phyloP scores from a whole-genome alignment of 2,113 vertebrate genomes.

The Sorex fumeus region DNA sequence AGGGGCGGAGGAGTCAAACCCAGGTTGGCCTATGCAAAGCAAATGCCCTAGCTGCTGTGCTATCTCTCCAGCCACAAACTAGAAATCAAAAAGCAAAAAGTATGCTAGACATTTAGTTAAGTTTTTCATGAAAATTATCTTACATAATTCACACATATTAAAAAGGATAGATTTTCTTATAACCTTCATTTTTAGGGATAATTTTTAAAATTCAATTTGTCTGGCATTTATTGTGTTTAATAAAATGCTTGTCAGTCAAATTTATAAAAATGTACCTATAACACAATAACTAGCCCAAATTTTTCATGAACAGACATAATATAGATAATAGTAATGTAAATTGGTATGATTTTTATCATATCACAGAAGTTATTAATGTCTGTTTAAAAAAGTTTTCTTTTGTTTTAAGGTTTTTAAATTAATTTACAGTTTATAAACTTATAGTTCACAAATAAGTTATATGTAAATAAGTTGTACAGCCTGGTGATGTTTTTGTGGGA shows the following conservation, averaged over 20 bases:
- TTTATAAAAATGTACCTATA: conserved; percentile 87
- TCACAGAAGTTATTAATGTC: conserved; percentile 77
- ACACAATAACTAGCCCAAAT: conserved; percentile 86
- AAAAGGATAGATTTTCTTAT: background rate
- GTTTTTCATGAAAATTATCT: conserved; percentile 31
- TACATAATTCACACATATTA: conserved; percentile 5
- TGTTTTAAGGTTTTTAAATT: conserved; percentile 2
- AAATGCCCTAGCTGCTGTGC: too few species aligned
- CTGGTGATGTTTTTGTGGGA: background rate
- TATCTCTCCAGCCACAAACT: too few species aligned
- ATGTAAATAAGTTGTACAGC: background rate
- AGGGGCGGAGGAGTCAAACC: too few species aligned
- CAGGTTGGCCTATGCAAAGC: too few species aligned
- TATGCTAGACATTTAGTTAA: background rate
- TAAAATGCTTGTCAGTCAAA: conserved; percentile 87
- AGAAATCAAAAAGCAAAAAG: too few species aligned
- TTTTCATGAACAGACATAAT: conserved; percentile 75
- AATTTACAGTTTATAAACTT: background rate
- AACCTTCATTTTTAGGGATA: background rate
- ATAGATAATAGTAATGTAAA: conserved; percentile 71
- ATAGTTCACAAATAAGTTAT: background rate
- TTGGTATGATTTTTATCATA: conserved; percentile 71
- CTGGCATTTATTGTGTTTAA: conserved; percentile 88
- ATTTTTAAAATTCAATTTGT: conserved; percentile 86
- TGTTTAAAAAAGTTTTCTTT: conserved; percentile 64